Evolutionary conservation across 2,797 vertebrate species (phyloP).

Genomic region (Xiphorhynchus erythropygius): DNA sequence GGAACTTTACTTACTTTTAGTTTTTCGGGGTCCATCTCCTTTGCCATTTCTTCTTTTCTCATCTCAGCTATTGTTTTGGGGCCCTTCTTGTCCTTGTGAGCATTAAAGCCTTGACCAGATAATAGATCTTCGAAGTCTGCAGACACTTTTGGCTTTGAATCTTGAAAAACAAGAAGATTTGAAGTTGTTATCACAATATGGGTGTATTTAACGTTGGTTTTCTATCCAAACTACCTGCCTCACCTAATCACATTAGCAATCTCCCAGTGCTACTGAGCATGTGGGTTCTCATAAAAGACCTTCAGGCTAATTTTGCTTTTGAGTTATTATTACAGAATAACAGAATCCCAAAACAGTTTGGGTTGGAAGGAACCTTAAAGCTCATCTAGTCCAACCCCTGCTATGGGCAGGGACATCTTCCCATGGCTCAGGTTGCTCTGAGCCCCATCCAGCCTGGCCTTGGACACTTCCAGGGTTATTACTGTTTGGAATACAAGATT

Average conservation of each 20-base stretch:
- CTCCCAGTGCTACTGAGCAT: accelerated
- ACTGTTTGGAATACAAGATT: background rate
- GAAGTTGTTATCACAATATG: background rate
- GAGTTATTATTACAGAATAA: background rate
- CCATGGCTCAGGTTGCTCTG: background rate
- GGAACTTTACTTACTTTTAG: conserved; percentile 83
- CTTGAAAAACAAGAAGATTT: conserved; percentile 63
- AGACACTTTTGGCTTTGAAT: conserved; percentile 85
- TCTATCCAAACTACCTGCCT: background rate
- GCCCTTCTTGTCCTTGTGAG: conserved; percentile 92
- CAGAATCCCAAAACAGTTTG: background rate
- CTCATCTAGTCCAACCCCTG: background rate
- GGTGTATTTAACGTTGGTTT: background rate
- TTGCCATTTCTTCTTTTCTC: conserved; percentile 99
- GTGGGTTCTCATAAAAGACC: background rate
- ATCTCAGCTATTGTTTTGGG: conserved; percentile 98
- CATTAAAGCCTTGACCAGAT: conserved; percentile 93
- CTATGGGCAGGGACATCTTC: background rate
- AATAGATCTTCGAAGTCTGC: conserved; percentile 94
- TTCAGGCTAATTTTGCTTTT: background rate
- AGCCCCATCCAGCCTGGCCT: accelerated
- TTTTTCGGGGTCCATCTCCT: conserved; percentile 98
- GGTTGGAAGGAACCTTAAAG: background rate
- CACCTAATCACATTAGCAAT: background rate
- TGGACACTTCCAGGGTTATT: background rate